These are phyloP conservation scores for Drymonia ruficornis DNA, from an alignment of 2,888 invertebrate species.

Conservation along the genomic window DNA sequence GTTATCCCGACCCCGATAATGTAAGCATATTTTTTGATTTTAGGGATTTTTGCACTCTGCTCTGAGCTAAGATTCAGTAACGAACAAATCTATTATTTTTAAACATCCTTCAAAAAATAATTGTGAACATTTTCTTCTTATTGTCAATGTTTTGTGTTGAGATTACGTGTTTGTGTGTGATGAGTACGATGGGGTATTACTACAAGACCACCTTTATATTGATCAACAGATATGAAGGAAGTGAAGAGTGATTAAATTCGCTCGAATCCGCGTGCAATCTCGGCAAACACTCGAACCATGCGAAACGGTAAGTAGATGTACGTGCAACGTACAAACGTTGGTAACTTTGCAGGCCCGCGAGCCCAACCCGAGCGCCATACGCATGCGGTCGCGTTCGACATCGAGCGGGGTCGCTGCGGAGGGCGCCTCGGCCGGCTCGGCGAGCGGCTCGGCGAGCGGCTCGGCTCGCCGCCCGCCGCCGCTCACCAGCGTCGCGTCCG, in stretches of 20 bases:
- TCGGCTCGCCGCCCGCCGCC: constrained; percentile 78
- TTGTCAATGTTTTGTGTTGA: constrained; percentile 13
- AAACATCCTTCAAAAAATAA: not conserved
- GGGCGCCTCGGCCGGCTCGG: constrained; percentile 72
- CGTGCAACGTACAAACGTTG: constrained; percentile 43
- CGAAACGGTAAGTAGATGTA: constrained; percentile 46
- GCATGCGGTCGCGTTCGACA: constrained; percentile 71
- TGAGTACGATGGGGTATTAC: constrained; percentile 36
- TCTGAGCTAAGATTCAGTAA: too few species aligned
- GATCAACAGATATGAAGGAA: constrained; percentile 55
- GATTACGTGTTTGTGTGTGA: constrained; percentile 30
- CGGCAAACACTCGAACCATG: constrained; percentile 41
- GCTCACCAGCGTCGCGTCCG: constrained; percentile 90
- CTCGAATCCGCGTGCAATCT: constrained; percentile 47
- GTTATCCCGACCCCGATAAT: not conserved
- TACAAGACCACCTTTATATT: constrained; percentile 56
- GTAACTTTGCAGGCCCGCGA: constrained; percentile 62
- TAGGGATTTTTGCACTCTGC: not conserved
- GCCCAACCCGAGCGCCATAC: constrained; percentile 53
- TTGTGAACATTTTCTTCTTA: not conserved
- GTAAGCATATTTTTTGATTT: not conserved
- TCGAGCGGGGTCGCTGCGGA: constrained; percentile 83
- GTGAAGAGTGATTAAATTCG: constrained; percentile 51
- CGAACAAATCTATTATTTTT: too few species aligned
- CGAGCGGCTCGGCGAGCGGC: constrained; percentile 15